phyloP scores from a whole-genome alignment of 2,113 vertebrate species.

The Tachuris rubrigastra region DNA sequence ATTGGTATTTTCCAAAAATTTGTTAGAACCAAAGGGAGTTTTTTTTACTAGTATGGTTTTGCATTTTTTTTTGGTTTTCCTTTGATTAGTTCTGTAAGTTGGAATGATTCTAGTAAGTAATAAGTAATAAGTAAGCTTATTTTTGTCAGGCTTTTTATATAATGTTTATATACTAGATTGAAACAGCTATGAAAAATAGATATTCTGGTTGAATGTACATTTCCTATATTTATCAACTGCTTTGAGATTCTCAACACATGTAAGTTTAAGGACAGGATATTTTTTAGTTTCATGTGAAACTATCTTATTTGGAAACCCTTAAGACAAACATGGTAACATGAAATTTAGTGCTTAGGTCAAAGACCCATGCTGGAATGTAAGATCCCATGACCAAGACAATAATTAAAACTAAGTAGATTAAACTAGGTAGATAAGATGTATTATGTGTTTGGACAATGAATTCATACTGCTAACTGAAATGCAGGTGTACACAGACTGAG shows the following conservation, averaged over 20 bases:
- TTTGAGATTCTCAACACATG: not conserved
- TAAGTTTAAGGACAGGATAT: not conserved
- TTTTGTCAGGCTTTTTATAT: not conserved
- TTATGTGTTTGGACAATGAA: not conserved
- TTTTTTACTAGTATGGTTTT: not conserved
- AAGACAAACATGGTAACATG: not conserved
- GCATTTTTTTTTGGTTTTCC: not conserved
- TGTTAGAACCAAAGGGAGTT: not conserved
- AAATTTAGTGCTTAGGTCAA: not conserved
- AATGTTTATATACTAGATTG: not conserved
- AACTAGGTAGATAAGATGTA: not conserved
- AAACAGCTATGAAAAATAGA: not conserved
- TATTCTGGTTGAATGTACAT: not conserved
- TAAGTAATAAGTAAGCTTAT: too few relatives aligned
- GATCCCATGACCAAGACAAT: not conserved
- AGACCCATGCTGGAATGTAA: not conserved
- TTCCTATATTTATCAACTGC: not conserved
- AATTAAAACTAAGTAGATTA: not conserved
- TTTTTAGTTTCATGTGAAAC: not conserved
- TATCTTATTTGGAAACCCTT: not conserved
- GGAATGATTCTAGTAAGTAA: not conserved
- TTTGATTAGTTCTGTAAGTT: not conserved
- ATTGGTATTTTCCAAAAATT: slow-evolving; percentile 26
- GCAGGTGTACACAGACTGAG: not conserved
- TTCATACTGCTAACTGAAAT: not conserved